These are phyloP conservation scores for Formicarius rufipectus DNA, from an alignment of 2,113 vertebrate genomes.

Conservation along the genomic window DNA sequence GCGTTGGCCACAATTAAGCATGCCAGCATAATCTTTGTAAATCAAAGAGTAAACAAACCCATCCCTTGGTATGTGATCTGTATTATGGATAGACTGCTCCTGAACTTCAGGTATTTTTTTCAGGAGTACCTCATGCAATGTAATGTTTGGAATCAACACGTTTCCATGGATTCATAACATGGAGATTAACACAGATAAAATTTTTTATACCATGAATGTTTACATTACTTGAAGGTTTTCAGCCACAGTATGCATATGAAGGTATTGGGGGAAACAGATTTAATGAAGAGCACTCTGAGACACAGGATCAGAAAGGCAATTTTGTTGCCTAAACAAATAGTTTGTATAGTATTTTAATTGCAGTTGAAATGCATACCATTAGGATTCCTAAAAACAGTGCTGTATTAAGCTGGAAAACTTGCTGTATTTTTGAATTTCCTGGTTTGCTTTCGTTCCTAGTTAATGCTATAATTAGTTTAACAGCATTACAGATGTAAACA, in stretches of 20 bases:
- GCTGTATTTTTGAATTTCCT: background rate
- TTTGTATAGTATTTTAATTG: background rate
- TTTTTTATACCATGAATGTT: background rate
- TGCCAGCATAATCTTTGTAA: background rate
- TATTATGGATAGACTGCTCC: background rate
- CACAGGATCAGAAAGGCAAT: background rate
- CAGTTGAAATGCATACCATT: background rate
- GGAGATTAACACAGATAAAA: background rate
- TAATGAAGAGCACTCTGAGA: background rate
- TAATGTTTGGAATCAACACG: background rate
- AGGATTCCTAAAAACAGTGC: background rate
- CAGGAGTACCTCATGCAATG: background rate
- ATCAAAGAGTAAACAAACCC: slow-evolving; percentile 51
- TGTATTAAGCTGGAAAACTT: background rate
- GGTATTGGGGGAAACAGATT: background rate
- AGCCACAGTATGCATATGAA: background rate
- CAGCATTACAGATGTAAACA: background rate
- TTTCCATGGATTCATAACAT: background rate
- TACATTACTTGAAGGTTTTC: background rate
- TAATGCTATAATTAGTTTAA: background rate
- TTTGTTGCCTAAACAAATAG: slow-evolving; percentile 6
- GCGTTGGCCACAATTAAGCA: background rate
- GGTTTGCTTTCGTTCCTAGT: slow-evolving; percentile 10
- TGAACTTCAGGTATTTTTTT: background rate
- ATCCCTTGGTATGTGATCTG: background rate